Conservation (phyloP, 2,797 vertebrate genomes). For the Pipistrellus pipistrellus region DNA sequence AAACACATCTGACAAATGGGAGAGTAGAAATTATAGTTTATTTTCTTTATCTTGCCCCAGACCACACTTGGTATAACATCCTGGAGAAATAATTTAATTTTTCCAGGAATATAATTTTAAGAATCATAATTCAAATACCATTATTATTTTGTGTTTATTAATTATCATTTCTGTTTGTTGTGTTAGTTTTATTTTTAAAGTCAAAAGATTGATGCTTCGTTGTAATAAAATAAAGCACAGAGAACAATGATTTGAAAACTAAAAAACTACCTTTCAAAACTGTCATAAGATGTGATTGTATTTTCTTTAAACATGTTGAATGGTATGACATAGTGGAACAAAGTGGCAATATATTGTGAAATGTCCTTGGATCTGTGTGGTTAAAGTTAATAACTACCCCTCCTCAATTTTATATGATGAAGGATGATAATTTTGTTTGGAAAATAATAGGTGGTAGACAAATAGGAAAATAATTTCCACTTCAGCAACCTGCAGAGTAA, state of each 20-base stretch:
- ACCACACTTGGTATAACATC: not conserved
- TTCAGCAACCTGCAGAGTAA: constrained; percentile 79
- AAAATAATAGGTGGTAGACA: constrained; percentile 81
- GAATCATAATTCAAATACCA: constrained; percentile 6
- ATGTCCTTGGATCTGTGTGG: constrained; percentile 69
- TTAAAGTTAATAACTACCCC: constrained; percentile 83
- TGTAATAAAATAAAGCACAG: constrained; percentile 23
- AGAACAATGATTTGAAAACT: constrained; percentile 47
- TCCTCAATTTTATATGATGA: constrained; percentile 77
- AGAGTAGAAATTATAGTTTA: not conserved
- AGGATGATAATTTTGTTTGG: constrained; percentile 83
- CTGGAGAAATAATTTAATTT: constrained; percentile 17
- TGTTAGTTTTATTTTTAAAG: not conserved
- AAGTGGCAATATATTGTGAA: constrained; percentile 69
- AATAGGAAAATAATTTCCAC: constrained; percentile 81
- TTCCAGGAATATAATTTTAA: constrained; percentile 30
- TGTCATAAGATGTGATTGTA: constrained; percentile 25
- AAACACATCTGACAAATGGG: not conserved
- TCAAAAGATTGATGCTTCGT: not conserved
- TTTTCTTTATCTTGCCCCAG: not conserved
- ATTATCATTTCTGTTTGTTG: not conserved
- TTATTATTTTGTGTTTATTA: not conserved
- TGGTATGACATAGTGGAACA: not conserved
- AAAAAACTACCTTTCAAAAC: constrained; percentile 71
- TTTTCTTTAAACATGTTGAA: constrained; percentile 68